phyloP scores from a whole-genome alignment of 2,113 vertebrate species.

The Aldabrachelys gigantea region DNA sequence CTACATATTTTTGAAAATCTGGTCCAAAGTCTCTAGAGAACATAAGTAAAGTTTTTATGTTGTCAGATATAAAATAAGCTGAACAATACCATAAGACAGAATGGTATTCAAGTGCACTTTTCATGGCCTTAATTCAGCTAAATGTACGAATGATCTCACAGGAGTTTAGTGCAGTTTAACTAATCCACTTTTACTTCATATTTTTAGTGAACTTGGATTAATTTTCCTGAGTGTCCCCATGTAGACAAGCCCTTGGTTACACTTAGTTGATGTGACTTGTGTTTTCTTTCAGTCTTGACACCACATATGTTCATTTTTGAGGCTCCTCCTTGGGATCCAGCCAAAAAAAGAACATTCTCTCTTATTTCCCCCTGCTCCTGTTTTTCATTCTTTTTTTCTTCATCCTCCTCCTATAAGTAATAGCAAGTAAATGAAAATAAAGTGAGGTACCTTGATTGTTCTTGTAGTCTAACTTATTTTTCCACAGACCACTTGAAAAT shows the following conservation, averaged over 20 bases:
- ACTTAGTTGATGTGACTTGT: background rate
- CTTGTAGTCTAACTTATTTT: no score
- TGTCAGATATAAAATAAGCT: background rate
- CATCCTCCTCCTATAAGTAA: no score
- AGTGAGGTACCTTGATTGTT: no score
- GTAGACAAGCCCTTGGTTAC: background rate
- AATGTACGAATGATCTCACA: background rate
- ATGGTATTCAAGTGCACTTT: background rate
- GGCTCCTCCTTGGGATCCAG: no score
- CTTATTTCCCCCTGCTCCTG: no score
- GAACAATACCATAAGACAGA: background rate
- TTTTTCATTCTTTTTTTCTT: no score
- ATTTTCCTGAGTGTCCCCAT: background rate
- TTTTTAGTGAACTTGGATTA: background rate
- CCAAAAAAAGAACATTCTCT: no score
- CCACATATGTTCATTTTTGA: background rate
- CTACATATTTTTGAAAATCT: background rate
- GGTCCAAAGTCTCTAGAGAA: background rate
- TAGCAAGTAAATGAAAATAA: no score
- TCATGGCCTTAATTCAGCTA: background rate
- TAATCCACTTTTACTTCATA: background rate
- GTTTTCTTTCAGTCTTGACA: background rate
- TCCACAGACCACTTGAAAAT: no score
- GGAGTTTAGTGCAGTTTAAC: no score
- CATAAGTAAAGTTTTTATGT: fast-evolving